Percentiles rank a stretch among this genome's conserved stretches.
Conservation (phyloP, 2,888 invertebrate genomes). For the Halocaridina rubra region DNA sequence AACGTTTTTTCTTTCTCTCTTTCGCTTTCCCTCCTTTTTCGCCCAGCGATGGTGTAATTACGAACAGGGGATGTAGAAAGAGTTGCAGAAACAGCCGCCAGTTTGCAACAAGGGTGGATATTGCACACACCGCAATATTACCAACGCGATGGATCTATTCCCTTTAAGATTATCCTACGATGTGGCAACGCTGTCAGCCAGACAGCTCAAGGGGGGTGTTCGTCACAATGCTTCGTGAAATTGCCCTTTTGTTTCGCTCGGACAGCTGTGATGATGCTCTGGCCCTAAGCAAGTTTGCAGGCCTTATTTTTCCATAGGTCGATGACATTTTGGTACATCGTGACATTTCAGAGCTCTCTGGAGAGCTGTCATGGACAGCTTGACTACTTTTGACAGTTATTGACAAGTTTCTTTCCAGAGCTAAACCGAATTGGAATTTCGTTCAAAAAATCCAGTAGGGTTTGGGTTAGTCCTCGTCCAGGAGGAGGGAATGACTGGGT, state of each 20-base stretch:
- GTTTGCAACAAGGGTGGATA: background rate
- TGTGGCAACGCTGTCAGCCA: background rate
- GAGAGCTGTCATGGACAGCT: background rate
- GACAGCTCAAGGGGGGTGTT: background rate
- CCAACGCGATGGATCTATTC: background rate
- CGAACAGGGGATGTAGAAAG: background rate
- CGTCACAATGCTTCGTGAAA: background rate
- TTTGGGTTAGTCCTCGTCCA: background rate
- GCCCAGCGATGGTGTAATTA: too few relatives aligned
- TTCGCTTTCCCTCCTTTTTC: too few relatives aligned
- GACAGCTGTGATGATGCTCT: background rate
- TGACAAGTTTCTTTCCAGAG: background rate
- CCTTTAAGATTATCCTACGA: background rate
- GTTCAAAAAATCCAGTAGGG: background rate
- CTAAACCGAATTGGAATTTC: background rate
- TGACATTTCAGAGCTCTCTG: background rate
- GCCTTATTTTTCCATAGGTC: background rate
- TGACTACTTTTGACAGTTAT: background rate
- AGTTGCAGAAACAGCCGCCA: background rate
- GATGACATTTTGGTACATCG: background rate
- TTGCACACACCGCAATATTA: background rate
- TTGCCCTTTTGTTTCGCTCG: too few relatives aligned
- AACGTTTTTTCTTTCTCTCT: too few relatives aligned
- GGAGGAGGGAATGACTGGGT: background rate
- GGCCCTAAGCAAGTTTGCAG: background rate